These are phyloP conservation scores for Ptychochromis oligacanthus DNA, from an alignment of 2,113 vertebrate species.

Conservation along the genomic window DNA sequence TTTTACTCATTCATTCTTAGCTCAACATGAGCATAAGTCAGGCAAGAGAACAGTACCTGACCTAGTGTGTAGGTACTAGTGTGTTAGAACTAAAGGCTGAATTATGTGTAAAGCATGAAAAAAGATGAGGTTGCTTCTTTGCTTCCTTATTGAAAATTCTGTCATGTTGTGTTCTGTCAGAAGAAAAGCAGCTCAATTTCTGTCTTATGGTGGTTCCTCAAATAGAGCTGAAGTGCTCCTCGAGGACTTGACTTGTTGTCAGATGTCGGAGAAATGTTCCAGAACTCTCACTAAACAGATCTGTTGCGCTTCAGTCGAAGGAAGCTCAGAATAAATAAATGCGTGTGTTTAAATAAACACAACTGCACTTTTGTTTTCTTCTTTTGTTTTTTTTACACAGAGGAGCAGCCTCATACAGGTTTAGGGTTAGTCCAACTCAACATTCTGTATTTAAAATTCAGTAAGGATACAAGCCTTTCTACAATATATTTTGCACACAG, in stretches of 20 bases:
- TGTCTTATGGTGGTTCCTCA: slow-evolving; percentile 19
- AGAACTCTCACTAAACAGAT: slow-evolving; percentile 10
- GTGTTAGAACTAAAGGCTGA: not conserved
- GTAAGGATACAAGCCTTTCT: not conserved
- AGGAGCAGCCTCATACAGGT: not conserved
- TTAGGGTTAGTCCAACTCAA: not conserved
- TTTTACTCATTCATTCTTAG: slow-evolving; percentile 31
- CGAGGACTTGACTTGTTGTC: slow-evolving; percentile 34
- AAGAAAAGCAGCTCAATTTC: slow-evolving; percentile 29
- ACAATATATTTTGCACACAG: not conserved
- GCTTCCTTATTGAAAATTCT: slow-evolving; percentile 14
- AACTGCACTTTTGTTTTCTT: not conserved
- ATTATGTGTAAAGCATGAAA: not conserved
- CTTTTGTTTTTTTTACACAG: not conserved
- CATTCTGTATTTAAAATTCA: not conserved
- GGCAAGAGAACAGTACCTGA: slow-evolving; percentile 17
- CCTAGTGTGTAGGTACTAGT: not conserved
- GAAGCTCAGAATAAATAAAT: slow-evolving; percentile 29
- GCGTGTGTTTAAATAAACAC: slow-evolving; percentile 8
- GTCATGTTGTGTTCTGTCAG: slow-evolving; percentile 6
- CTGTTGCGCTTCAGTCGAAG: not conserved
- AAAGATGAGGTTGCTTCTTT: slow-evolving; percentile 16
- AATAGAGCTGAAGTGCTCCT: slow-evolving; percentile 45
- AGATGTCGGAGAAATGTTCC: slow-evolving; percentile 37
- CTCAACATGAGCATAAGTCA: slow-evolving; percentile 11